Percentiles rank a stretch among this genome's conserved stretches.
These are phyloP conservation scores for Colostygia pectinataria DNA, from an alignment of 2,888 invertebrate genomes.

Conservation along the genomic window DNA sequence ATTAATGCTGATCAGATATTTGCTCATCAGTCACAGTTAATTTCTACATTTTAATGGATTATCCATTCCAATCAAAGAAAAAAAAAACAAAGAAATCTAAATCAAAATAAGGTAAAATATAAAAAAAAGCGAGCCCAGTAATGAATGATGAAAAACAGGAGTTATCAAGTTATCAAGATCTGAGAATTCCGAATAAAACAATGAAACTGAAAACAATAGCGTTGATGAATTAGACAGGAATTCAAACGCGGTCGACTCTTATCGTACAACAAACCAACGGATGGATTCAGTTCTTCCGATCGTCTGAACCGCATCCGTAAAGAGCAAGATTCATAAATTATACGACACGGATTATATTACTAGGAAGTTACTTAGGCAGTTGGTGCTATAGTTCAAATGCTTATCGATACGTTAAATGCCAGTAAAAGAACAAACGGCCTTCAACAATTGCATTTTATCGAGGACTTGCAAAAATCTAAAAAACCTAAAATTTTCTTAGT, in stretches of 20 bases:
- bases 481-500: too few relatives aligned
- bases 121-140: too few relatives aligned
- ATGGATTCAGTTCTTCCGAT: conserved; percentile 14
- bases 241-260: conserved; percentile 5
- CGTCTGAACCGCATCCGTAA: conserved; percentile 16
- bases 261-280: conserved; percentile 4
- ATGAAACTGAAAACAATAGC: conserved; percentile 7
- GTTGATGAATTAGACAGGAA: conserved; percentile 3
- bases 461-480: too few relatives aligned
- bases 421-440: background rate
- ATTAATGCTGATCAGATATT: too few relatives aligned
- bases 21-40: too few relatives aligned
- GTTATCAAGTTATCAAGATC: background rate
- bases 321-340: too few relatives aligned
- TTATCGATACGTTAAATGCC: background rate
- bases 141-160: too few relatives aligned
- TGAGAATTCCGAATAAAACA: background rate
- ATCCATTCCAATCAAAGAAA: too few relatives aligned
- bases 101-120: too few relatives aligned
- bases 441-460: too few relatives aligned
- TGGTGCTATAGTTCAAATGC: background rate
- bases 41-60: too few relatives aligned
- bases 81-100: too few relatives aligned
- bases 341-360: conserved; percentile 2
- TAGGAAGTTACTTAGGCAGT: background rate